Percentiles rank a stretch among this genome's conserved stretches.
These are phyloP conservation scores for Acanthosepion lycidas DNA, from an alignment of 2,888 invertebrate species.

Conservation along the genomic window DNA sequence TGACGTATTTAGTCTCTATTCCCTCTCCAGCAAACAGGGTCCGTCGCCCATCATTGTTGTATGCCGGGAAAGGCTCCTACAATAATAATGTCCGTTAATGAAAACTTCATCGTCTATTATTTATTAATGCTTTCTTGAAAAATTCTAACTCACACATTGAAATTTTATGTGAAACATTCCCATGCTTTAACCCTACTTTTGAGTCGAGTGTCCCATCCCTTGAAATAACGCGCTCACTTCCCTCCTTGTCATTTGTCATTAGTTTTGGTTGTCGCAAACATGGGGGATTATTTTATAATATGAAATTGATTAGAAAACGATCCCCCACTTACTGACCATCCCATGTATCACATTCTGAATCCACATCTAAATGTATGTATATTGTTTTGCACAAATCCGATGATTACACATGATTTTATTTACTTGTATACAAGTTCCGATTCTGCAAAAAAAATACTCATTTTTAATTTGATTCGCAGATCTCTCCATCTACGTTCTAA, in stretches of 20 bases:
- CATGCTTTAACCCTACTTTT: not conserved
- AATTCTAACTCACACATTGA: not conserved
- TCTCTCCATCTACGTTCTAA: not conserved
- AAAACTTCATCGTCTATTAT: not conserved
- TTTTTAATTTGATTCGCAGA: not conserved
- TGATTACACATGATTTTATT: not conserved
- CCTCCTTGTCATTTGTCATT: not conserved
- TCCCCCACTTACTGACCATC: slow-evolving; percentile 38
- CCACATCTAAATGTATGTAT: not conserved
- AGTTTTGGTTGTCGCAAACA: not conserved
- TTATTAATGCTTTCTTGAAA: not conserved
- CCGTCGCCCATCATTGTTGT: not conserved
- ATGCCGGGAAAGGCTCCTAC: slow-evolving; percentile 15
- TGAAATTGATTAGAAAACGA: not conserved
- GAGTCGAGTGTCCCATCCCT: not conserved
- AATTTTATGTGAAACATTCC: not conserved
- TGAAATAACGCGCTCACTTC: not conserved
- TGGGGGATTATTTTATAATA: slow-evolving; percentile 40
- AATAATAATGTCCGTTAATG: not conserved
- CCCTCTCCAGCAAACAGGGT: not conserved
- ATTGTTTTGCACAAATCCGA: not conserved
- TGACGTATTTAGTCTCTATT: not conserved
- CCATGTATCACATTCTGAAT: not conserved
- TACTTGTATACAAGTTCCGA: not conserved
- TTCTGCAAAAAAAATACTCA: not conserved